Percentiles rank a stretch among this genome's conserved stretches.
phyloP scores from a whole-genome alignment of 2,113 vertebrate species.

The Grammomys dolichurus region DNA sequence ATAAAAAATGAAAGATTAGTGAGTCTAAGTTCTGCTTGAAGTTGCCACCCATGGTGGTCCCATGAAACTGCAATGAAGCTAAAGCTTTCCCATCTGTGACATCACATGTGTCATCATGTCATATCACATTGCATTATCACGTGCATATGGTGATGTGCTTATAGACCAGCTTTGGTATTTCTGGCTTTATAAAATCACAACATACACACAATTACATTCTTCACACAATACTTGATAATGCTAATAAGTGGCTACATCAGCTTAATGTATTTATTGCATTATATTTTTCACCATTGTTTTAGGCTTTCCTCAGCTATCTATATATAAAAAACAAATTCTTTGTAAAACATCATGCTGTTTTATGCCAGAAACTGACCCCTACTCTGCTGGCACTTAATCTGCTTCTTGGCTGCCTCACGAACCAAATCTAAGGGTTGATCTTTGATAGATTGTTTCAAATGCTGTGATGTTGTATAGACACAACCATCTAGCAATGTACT shows the following conservation, averaged over 20 bases:
- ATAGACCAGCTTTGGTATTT: neutral
- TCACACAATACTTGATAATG: neutral
- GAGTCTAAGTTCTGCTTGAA: neutral
- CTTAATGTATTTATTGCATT: neutral
- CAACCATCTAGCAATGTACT: fast-evolving
- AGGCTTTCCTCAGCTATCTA: neutral
- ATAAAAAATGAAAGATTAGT: slow-evolving; percentile 1
- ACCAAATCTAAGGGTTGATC: neutral
- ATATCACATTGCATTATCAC: neutral
- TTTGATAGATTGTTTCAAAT: neutral
- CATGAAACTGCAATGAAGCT: neutral
- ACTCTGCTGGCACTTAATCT: neutral
- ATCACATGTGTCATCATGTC: neutral
- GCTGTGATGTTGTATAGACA: neutral
- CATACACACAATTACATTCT: neutral
- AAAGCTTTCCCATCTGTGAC: neutral
- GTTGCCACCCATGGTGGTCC: neutral
- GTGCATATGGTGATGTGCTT: neutral
- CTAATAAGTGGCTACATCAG: neutral
- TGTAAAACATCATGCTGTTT: no score
- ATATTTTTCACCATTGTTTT: neutral
- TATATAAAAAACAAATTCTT: neutral
- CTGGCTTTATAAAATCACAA: neutral
- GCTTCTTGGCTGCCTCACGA: neutral
- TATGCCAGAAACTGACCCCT: no score